phyloP scores from a whole-genome alignment of 1,140 invertebrate species.

The Bombus breviceps region DNA sequence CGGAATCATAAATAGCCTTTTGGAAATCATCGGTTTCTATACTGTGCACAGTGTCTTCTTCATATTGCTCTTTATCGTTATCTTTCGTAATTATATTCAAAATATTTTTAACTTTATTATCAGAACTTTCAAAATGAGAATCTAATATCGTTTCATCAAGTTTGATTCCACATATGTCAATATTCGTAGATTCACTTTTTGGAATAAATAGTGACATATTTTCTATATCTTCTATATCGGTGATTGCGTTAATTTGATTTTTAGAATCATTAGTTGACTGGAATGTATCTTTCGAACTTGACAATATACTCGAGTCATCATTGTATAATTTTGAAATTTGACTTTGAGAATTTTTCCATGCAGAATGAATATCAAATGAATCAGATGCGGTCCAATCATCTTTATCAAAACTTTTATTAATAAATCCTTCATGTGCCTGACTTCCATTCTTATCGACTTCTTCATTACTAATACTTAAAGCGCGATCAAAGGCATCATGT shows the following conservation, averaged over 20 bases:
- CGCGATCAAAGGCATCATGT: neutral
- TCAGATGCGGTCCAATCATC: constrained; percentile 71
- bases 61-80: constrained; percentile 47
- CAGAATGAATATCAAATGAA: constrained; percentile 63
- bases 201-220: constrained; percentile 69
- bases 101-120: constrained; percentile 71
- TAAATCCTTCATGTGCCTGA: neutral
- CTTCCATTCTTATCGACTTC: constrained; percentile 22
- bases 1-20: constrained; percentile 49
- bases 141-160: constrained; percentile 46
- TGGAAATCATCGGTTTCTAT: constrained; percentile 41
- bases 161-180: constrained; percentile 52
- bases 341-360: constrained; percentile 29
- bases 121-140: constrained; percentile 28
- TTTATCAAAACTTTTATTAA: constrained; percentile 39
- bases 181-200: constrained; percentile 70
- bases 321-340: constrained; percentile 19
- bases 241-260: neutral
- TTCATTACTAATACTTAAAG: neutral
- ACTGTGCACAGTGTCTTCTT: constrained; percentile 28
- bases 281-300: constrained; percentile 7
- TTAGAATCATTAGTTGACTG: constrained; percentile 9
- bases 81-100: constrained; percentile 70
- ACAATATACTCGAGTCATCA: constrained; percentile 17
- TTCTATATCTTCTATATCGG: constrained; percentile 58